These are phyloP conservation scores for Arnoldichthys spilopterus DNA, from an alignment of 2,797 vertebrate species.

Conservation along the genomic window DNA sequence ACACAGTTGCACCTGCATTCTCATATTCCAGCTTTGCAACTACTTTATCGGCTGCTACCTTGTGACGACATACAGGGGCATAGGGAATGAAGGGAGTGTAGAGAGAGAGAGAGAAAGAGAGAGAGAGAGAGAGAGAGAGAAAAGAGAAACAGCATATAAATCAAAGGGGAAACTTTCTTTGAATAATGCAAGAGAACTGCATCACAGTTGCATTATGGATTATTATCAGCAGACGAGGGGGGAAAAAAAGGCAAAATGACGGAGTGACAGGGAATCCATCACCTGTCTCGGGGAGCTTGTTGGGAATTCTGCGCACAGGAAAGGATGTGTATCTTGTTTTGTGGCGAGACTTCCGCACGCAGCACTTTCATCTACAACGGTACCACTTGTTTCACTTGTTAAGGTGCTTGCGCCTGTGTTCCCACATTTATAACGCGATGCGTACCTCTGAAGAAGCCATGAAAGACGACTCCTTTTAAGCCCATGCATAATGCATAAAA, in stretches of 20 bases:
- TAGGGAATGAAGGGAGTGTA: slow-evolving; percentile 32
- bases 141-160: slow-evolving; percentile 61
- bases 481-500: slow-evolving; percentile 3
- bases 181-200: slow-evolving; percentile 63
- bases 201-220: slow-evolving; percentile 63
- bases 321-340: slow-evolving; percentile 53
- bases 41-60: slow-evolving; percentile 54
- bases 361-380: slow-evolving; percentile 44
- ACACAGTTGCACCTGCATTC: slow-evolving; percentile 56
- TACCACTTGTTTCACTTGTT: slow-evolving; percentile 42
- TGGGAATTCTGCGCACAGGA: slow-evolving; percentile 50
- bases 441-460: not conserved
- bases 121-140: slow-evolving; percentile 32
- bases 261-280: slow-evolving; percentile 58
- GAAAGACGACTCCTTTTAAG: not conserved
- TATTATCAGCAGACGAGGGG: slow-evolving; percentile 57
- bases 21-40: slow-evolving; percentile 52
- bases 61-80: slow-evolving; percentile 54
- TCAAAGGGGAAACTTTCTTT: slow-evolving; percentile 63
- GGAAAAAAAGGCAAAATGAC: slow-evolving; percentile 59
- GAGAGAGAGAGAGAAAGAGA: slow-evolving; percentile 23
- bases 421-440: slow-evolving; percentile 27
- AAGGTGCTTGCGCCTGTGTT: slow-evolving; percentile 20
- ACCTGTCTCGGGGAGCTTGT: slow-evolving; percentile 51
- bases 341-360: slow-evolving; percentile 45